These are phyloP conservation scores for Numenius arquata DNA, from an alignment of 2,113 vertebrate species.

Conservation along the genomic window DNA sequence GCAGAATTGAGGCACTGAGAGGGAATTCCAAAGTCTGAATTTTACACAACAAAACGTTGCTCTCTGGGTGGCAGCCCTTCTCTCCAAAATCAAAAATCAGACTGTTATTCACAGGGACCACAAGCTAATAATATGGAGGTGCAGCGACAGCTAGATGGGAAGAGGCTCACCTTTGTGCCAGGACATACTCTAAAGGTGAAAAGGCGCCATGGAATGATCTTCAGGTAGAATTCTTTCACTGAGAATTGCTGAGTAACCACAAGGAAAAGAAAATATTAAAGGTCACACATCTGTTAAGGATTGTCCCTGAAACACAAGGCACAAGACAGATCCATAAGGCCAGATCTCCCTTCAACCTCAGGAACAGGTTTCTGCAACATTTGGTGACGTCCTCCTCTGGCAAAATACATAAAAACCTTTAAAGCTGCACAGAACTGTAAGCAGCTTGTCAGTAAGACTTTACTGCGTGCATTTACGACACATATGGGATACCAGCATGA, in stretches of 20 bases:
- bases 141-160: neutral
- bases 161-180: slow-evolving; percentile 90
- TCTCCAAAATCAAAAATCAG: neutral
- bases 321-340: neutral
- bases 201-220: slow-evolving; percentile 98
- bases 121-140: neutral
- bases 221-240: slow-evolving; percentile 99
- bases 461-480: fast-evolving
- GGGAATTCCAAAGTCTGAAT: neutral
- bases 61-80: neutral
- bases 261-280: slow-evolving; percentile 29
- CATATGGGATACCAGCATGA: neutral
- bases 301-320: neutral
- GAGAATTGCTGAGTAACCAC: slow-evolving; percentile 90
- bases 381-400: neutral
- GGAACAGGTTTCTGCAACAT: neutral
- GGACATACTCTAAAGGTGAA: slow-evolving; percentile 98
- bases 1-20: neutral
- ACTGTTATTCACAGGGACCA: neutral
- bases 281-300: neutral
- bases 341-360: neutral
- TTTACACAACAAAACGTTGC: neutral
- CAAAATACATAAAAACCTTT: neutral
- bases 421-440: neutral
- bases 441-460: neutral